phyloP scores from a whole-genome alignment of 1,140 invertebrate genomes.

The Cherax destructor region DNA sequence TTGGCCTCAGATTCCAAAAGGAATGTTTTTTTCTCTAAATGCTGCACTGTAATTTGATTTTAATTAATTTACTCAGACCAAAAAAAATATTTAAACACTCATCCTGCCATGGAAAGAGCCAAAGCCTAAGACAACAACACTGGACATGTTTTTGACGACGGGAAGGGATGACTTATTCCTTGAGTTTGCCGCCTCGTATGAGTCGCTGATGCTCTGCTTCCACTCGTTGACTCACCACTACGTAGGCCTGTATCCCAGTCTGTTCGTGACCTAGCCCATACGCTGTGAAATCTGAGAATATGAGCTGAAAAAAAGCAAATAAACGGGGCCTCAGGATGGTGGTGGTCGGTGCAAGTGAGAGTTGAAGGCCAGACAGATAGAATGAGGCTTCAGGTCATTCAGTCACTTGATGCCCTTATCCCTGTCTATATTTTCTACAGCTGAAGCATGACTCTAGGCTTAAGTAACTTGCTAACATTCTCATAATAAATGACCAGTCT shows the following conservation, averaged over 20 bases:
- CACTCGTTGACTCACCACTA: constrained; percentile 68
- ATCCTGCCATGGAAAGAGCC: constrained; percentile 28
- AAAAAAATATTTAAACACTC: constrained; percentile 31
- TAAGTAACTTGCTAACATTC: not conserved
- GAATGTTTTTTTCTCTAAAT: no score
- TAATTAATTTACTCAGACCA: constrained; percentile 1
- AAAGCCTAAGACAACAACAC: constrained; percentile 58
- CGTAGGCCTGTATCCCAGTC: constrained; percentile 60
- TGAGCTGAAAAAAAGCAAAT: constrained; percentile 69
- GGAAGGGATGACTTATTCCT: constrained; percentile 67
- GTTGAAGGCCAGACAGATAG: constrained; percentile 45
- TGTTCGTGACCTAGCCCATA: constrained; percentile 66
- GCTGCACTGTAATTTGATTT: no score
- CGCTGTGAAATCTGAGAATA: constrained; percentile 69
- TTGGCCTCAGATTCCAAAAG: no score
- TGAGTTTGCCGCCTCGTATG: constrained; percentile 65
- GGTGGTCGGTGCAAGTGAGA: constrained; percentile 29
- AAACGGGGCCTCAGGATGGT: constrained; percentile 60
- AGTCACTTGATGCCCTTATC: not conserved
- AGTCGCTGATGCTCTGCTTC: constrained; percentile 65
- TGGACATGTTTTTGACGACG: constrained; percentile 35
- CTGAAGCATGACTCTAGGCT: constrained; percentile 16
- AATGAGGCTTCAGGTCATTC: constrained; percentile 27
- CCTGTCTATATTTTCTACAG: constrained; percentile 22
- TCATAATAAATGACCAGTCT: constrained; percentile 22